Evolutionary conservation across 2,888 invertebrate genomes (phyloP).

Genomic region (Ectobius pallidus): DNA sequence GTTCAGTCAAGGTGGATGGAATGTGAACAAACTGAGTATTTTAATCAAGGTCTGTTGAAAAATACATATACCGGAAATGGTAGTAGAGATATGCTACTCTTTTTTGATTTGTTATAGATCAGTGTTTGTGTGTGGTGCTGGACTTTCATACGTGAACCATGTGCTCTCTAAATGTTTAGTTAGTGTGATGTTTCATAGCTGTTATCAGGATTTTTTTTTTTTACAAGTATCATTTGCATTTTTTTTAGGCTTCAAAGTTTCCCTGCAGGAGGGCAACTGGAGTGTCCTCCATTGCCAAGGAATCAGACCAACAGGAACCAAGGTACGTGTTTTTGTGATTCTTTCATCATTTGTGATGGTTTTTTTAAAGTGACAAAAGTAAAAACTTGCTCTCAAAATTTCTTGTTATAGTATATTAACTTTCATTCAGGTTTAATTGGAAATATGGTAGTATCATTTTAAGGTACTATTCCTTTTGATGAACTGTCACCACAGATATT

Average conservation of each 20-base stretch:
- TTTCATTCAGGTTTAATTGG: no score
- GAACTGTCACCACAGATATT: no score
- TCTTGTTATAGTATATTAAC: no score
- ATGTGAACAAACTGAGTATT: neutral
- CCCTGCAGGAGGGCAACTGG: conserved; percentile 2
- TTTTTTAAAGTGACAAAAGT: no score
- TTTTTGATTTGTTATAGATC: neutral
- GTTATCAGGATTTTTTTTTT: neutral
- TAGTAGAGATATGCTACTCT: neutral
- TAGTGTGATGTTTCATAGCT: neutral
- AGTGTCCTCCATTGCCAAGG: neutral
- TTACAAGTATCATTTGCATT: neutral
- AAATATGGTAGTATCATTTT: no score
- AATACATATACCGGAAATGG: neutral
- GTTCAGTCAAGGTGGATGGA: neutral
- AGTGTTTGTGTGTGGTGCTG: neutral
- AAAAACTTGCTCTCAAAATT: no score
- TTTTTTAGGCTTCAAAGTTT: conserved; percentile 7
- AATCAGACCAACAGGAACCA: neutral
- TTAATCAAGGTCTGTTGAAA: neutral
- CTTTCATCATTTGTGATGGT: no score
- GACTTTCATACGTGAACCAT: neutral
- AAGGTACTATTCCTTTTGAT: no score
- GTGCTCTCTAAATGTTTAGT: no score
- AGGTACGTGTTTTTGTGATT: conserved; percentile 15